Evolutionary conservation across 2,888 invertebrate genomes (phyloP).

Genomic region (Drosophila neutralis): DNA sequence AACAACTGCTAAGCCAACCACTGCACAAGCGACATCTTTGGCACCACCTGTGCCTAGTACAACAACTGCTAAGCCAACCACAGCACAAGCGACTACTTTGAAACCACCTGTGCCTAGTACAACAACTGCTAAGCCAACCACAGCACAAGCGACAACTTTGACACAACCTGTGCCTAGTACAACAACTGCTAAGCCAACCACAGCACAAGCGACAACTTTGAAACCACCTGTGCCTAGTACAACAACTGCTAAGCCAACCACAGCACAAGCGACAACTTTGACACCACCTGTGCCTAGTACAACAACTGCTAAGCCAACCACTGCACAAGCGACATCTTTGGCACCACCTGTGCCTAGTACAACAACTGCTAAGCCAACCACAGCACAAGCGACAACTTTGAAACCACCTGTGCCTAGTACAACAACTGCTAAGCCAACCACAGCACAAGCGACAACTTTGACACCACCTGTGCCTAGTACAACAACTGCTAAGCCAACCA

Average conservation of each 20-base stretch:
- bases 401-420: no score
- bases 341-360: neutral
- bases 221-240: neutral
- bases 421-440: no score
- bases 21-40: neutral
- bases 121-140: neutral
- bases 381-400: no score
- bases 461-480: no score
- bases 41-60: neutral
- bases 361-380: no score
- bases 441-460: no score
- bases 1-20: neutral
- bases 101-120: neutral
- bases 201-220: neutral
- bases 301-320: neutral
- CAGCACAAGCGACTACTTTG: slow-evolving; percentile 2
- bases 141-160: neutral
- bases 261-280: neutral
- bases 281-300: neutral
- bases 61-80: slow-evolving; percentile 15
- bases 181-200: neutral
- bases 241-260: no score
- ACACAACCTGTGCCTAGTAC: no score
- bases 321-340: neutral
- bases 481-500: no score